Evolutionary conservation across 2,888 invertebrate species (phyloP).

Genomic region (Oscheius sp.): DNA sequence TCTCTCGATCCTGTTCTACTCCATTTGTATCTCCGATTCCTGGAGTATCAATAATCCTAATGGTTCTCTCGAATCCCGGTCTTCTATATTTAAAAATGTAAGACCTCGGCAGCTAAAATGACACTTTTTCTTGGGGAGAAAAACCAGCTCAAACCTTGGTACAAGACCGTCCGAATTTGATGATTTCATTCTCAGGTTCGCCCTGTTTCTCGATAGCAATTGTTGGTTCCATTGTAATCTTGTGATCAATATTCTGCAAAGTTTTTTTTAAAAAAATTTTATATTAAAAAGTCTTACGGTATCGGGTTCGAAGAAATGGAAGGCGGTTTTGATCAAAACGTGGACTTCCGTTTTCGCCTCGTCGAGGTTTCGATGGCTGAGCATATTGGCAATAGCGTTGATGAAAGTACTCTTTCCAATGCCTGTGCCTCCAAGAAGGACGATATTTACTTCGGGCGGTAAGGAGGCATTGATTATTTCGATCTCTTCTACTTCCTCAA

Average conservation of each 20-base stretch:
- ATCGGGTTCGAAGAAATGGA: neutral
- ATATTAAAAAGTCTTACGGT: neutral
- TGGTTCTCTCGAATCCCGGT: neutral
- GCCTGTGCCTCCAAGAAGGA: neutral
- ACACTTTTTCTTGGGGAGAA: too few relatives aligned
- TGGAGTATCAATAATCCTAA: constrained; percentile 4
- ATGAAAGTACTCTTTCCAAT: neutral
- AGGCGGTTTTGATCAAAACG: neutral
- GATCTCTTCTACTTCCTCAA: neutral
- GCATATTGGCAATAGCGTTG: neutral
- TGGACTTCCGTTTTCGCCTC: neutral
- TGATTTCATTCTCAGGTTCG: neutral
- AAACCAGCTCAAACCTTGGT: neutral
- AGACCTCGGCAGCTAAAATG: neutral
- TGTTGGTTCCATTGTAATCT: neutral
- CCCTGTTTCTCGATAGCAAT: neutral
- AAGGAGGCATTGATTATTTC: neutral
- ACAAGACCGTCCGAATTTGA: neutral
- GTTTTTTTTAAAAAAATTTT: neutral
- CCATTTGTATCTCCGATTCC: constrained; percentile 3
- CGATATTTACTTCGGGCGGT: neutral
- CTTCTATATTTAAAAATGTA: neutral
- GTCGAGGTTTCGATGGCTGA: neutral
- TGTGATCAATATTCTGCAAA: too few relatives aligned
- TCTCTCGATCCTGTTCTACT: neutral